A percentile compares a stretch with the other conserved stretches of the same genome.
phyloP scores from a whole-genome alignment of 1,140 invertebrate genomes.

The Micrasema minimum region DNA sequence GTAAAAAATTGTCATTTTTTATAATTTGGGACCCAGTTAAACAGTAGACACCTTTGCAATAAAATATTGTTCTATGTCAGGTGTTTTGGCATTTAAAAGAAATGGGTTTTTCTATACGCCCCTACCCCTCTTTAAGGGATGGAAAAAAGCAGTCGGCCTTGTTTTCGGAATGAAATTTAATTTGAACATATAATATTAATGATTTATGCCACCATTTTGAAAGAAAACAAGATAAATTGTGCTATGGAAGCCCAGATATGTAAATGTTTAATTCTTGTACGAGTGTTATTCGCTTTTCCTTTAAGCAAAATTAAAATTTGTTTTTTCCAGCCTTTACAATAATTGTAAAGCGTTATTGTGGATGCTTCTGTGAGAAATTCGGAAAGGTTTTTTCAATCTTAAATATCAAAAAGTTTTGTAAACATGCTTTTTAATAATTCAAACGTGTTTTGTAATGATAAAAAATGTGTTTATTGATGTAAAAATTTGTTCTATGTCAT shows the following conservation, averaged over 20 bases:
- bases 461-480: no score
- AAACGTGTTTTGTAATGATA: no score
- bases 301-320: slow-evolving; percentile 43
- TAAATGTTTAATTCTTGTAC: slow-evolving; percentile 46
- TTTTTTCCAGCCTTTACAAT: slow-evolving; percentile 30
- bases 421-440: slow-evolving; percentile 9
- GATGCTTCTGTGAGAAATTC: neutral
- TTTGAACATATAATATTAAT: slow-evolving; percentile 43
- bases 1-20: no score
- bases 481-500: no score
- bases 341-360: slow-evolving; percentile 33
- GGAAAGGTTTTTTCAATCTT: no score
- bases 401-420: slow-evolving; percentile 23
- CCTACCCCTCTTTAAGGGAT: neutral
- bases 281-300: slow-evolving; percentile 40
- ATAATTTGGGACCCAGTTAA: no score
- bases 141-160: neutral
- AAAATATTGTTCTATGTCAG: neutral
- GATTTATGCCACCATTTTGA: slow-evolving; percentile 42
- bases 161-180: slow-evolving; percentile 5
- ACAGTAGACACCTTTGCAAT: neutral
- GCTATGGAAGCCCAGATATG: slow-evolving; percentile 34
- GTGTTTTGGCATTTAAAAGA: neutral
- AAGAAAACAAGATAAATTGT: slow-evolving; percentile 41
- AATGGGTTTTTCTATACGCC: neutral